phyloP scores from a whole-genome alignment of 2,888 invertebrate species.

The Phaedon cochleariae region DNA sequence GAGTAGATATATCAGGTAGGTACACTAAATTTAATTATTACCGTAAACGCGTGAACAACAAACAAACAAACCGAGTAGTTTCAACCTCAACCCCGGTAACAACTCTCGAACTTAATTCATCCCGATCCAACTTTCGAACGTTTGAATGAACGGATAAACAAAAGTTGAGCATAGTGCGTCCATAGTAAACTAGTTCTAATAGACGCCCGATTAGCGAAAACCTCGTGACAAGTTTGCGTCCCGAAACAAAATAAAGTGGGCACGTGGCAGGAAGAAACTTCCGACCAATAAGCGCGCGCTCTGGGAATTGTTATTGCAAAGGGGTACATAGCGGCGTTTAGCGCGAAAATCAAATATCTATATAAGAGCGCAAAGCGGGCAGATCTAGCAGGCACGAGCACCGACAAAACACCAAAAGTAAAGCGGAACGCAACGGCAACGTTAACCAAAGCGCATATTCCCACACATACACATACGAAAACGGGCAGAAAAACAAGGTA shows the following conservation, averaged over 20 bases:
- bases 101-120: too few species aligned
- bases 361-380: conserved; percentile 20
- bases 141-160: too few species aligned
- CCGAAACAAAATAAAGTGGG: conserved; percentile 30
- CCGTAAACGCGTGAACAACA: too few species aligned
- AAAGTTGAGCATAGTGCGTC: too few species aligned
- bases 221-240: conserved; percentile 27
- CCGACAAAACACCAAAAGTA: conserved; percentile 46
- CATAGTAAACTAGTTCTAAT: too few species aligned
- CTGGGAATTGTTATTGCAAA: conserved; percentile 50
- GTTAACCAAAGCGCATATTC: conserved; percentile 50
- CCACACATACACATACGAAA: conserved; percentile 47
- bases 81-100: too few species aligned
- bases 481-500: conserved; percentile 29
- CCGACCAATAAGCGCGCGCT: conserved; percentile 45
- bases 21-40: too few species aligned
- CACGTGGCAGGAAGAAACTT: conserved; percentile 45
- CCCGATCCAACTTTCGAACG: too few species aligned
- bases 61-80: too few species aligned
- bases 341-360: conserved; percentile 32
- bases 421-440: conserved; percentile 45
- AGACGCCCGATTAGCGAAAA: too few species aligned
- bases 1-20: too few species aligned
- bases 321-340: conserved; percentile 42
- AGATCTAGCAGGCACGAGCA: too few species aligned